Evolutionary conservation across 2,888 invertebrate species (phyloP).

Genomic region (Pachycephus smyrnensis): DNA sequence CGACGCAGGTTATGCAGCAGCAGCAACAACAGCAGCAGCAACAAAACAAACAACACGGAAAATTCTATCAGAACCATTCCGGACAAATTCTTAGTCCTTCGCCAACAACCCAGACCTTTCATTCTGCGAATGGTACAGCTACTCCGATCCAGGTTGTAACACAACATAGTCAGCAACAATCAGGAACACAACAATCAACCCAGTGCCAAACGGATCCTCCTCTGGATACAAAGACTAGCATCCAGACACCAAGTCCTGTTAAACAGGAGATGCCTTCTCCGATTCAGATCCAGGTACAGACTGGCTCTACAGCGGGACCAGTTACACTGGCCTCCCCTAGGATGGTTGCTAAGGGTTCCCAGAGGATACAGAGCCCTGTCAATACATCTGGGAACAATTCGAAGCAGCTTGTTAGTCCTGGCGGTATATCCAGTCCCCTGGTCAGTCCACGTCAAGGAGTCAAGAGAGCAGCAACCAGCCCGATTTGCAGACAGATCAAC

Average conservation of each 20-base stretch:
- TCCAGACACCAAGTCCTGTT: constrained; percentile 51
- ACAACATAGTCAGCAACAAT: constrained; percentile 8
- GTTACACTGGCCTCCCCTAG: constrained; percentile 48
- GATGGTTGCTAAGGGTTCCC: constrained; percentile 41
- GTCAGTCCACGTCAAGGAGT: constrained; percentile 59
- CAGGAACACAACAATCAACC: constrained; percentile 52
- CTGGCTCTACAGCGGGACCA: constrained; percentile 54
- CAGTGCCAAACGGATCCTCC: constrained; percentile 62
- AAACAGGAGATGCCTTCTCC: constrained; percentile 59
- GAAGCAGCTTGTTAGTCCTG: constrained; percentile 53
- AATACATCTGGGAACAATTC: constrained; percentile 37
- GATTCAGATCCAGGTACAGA: constrained; percentile 52
- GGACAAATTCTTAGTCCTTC: constrained; percentile 61
- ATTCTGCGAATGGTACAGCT: constrained; percentile 30
- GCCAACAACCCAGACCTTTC: constrained; percentile 52
- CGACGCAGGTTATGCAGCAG: constrained; percentile 28
- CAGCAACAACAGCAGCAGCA: constrained; percentile 12
- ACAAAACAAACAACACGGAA: constrained; percentile 22
- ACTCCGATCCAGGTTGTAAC: constrained; percentile 26
- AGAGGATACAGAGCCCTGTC: constrained; percentile 43
- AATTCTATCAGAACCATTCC: constrained; percentile 51
- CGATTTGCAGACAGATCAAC: constrained; percentile 61
- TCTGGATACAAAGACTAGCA: constrained; percentile 55
- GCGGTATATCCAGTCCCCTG: constrained; percentile 40
- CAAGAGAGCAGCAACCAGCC: constrained; percentile 62